Evolutionary conservation across 2,797 vertebrate genomes (phyloP), one percentile per base, ranked within the genome.

Genomic region (Danionella dracula): DNA sequence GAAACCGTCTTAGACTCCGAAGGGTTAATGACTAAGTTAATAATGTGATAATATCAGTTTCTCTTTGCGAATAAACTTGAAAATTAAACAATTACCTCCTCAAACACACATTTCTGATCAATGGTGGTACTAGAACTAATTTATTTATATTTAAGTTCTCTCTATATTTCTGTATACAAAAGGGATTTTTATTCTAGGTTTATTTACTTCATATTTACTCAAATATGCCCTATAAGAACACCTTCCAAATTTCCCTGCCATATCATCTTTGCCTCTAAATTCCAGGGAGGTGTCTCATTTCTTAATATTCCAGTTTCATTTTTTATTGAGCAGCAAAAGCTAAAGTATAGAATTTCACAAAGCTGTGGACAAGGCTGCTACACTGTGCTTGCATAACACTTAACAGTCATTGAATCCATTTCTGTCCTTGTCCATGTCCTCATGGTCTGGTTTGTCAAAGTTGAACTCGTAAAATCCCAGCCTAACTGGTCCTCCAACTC

Each of bases 401-500:
- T 44, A 35, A 44, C 17, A 37, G 29, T 65, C 9, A 42, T 45
- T 17, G 2, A 65, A 23, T 54, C 50, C 0, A 10, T 35, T 54
- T 54, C 50, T 2, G 1, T 54, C 13, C 40, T 13, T 54, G 8
- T 49, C 51, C 6, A 0, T 46, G 41, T 3, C 16, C 15, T 56
- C 8, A 21, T 29, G 29, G 10, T 56, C 41, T 29, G 32, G 8
- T 66, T 29, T 44, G 37, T 31, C 12, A 29, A 19, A 31, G n/a
- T 81, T 83, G 69, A 72, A 71, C n/a, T n/a, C n/a, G n/a, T n/a
- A n/a, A n/a, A n/a, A n/a, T n/a, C 67, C 13, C 21, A 17, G 20
- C 70, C 49, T 72, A 66, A 71, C 78, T 82, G 78, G 77, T 83
- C 66, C 75, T 58, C 48, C 73, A 72, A 74, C 69, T 65, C 74